Evolutionary conservation across 2,113 vertebrate genomes (phyloP).

Genomic region (Cyphomyrus discorhynchus): DNA sequence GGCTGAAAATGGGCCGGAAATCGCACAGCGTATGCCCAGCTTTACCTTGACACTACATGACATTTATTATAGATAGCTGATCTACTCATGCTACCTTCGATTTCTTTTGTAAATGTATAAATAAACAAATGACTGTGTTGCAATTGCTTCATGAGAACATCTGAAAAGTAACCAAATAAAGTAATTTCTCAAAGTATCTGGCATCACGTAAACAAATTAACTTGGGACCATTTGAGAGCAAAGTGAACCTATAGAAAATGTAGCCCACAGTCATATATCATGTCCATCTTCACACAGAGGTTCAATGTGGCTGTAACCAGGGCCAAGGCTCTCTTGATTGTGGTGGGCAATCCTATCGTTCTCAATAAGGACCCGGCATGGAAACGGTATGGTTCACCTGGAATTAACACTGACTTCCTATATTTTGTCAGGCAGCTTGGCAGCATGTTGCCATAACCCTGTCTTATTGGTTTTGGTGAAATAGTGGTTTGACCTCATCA

Average conservation of each 20-base stretch:
- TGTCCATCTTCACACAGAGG: constrained; percentile 57
- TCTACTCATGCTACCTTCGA: background rate
- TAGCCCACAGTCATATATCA: background rate
- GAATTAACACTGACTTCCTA: background rate
- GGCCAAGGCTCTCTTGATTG: constrained; percentile 81
- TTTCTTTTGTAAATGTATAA: background rate
- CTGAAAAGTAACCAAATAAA: background rate
- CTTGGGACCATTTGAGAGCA: background rate
- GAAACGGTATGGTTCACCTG: constrained; percentile 58
- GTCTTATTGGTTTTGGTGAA: background rate
- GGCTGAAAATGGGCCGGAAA: too few species aligned
- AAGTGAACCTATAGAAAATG: background rate
- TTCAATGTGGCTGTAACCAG: constrained; percentile 90
- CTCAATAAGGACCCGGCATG: constrained; percentile 67
- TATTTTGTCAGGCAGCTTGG: background rate
- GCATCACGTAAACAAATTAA: background rate
- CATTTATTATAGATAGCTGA: background rate
- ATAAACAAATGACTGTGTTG: background rate
- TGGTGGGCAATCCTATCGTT: constrained; percentile 81
- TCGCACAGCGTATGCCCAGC: too few species aligned
- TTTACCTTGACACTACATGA: background rate
- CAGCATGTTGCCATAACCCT: background rate
- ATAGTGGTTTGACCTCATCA: background rate
- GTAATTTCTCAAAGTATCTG: background rate
- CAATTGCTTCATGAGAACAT: background rate